phyloP scores from a whole-genome alignment of 2,113 vertebrate genomes.

The Cephalopholis sonnerati region DNA sequence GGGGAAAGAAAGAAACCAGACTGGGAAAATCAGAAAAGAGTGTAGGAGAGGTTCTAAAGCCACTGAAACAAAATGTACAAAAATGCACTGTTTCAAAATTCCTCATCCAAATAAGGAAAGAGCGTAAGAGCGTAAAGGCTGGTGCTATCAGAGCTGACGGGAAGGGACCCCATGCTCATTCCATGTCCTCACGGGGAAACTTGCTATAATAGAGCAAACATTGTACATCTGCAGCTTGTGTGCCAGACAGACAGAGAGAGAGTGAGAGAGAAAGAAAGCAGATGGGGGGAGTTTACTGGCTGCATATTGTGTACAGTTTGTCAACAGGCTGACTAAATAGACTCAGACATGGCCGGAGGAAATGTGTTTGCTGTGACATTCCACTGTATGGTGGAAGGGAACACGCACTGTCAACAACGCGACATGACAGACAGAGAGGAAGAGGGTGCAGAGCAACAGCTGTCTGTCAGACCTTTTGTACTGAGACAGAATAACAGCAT shows the following conservation, averaged over 20 bases:
- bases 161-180: constrained; percentile 33
- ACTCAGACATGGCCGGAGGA: constrained; percentile 78
- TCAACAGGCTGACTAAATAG: constrained; percentile 82
- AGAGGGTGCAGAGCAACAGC: constrained; percentile 27
- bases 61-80: constrained; percentile 63
- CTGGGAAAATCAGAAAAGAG: constrained; percentile 71
- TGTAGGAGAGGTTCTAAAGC: constrained; percentile 59
- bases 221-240: constrained; percentile 64
- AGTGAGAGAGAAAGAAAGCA: constrained; percentile 64
- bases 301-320: constrained; percentile 79
- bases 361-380: constrained; percentile 80
- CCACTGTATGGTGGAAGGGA: constrained; percentile 70
- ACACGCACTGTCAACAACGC: constrained; percentile 58
- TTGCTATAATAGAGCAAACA: constrained; percentile 55
- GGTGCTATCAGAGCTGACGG: constrained; percentile 22
- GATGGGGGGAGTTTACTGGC: constrained; percentile 76
- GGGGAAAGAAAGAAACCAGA: constrained; percentile 70
- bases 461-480: constrained; percentile 22
- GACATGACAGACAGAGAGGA: constrained; percentile 58
- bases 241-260: constrained; percentile 33
- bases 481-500: neutral
- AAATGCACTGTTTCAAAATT: constrained; percentile 49
- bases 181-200: constrained; percentile 45
- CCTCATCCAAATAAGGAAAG: constrained; percentile 66
- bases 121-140: constrained; percentile 31